Evolutionary conservation across 2,888 invertebrate species (phyloP).

Genomic region (Bimastos eiseni): DNA sequence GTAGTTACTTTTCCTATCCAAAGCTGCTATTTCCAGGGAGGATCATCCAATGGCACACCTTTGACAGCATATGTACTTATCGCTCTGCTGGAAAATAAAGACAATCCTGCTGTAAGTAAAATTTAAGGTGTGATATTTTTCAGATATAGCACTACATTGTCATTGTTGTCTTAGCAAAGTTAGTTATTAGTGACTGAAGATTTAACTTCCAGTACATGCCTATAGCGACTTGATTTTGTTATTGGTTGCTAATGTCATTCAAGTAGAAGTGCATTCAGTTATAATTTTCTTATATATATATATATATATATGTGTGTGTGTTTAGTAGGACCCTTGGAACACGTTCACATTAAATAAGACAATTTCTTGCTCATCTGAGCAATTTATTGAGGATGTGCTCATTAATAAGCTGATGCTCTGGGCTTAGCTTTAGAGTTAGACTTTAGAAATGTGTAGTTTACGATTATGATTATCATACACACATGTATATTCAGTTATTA

Average conservation of each 20-base stretch:
- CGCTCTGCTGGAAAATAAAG: conserved; percentile 71
- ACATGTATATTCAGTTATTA: no score
- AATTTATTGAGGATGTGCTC: background rate
- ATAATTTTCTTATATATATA: background rate
- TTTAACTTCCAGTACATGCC: background rate
- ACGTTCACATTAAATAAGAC: background rate
- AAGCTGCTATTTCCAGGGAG: conserved; percentile 64
- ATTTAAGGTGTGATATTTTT: background rate
- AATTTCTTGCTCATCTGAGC: background rate
- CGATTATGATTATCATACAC: no score
- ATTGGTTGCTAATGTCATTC: background rate
- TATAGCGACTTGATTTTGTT: background rate
- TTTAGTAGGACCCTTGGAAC: background rate
- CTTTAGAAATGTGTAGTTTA: no score
- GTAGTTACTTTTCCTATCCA: background rate
- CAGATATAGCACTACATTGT: background rate
- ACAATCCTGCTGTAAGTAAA: conserved; percentile 30
- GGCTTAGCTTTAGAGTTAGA: no score
- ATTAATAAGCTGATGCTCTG: no score
- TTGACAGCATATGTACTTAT: conserved; percentile 80
- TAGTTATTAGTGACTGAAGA: background rate
- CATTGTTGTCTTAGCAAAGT: background rate
- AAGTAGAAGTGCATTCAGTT: background rate
- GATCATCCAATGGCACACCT: conserved; percentile 73
- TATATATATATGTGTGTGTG: background rate